Evolutionary conservation across 1,140 invertebrate species (phyloP), one percentile per base, ranked within the genome.

Genomic region (Heliothis subflexa): DNA sequence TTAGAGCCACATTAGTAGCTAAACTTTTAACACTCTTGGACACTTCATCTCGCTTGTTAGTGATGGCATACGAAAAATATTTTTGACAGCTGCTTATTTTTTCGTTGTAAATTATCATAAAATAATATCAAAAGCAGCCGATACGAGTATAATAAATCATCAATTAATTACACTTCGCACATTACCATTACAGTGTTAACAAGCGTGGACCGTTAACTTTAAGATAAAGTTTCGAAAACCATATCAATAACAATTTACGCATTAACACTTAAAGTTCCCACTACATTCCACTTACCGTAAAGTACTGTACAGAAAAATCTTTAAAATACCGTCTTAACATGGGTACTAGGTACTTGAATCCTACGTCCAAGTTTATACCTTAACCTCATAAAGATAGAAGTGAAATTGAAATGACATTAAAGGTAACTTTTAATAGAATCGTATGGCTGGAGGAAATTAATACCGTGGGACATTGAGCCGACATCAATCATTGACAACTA

Each of bases 171-270:
- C 50, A 50, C 66, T 25, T 70, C 45, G 66, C 66, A 50, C 47
- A 49, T 70, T 70, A 70, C 50, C 45, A 52, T 28, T 25, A 14
- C 45, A 71, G 68, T 71, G 68, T 71, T 71, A 71, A 71, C 52
- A 55, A 71, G 25, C 68, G 28, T 71, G 52, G 54, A 71, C 68
- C 50, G 66, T 52, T 52, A 70, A 71, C 25, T 33, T 59, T 61
- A 59, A 47, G 62, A 61, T 45, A 59, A 74, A 74, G 40, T 61
- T 74, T 59, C 55, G 40, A 47, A 61, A 61, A 74, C 54, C 71
- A 70, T 70, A 70, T 74, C 71, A 74, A 74, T 74, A 74, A 61
- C 71, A 61, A 54, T 71, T 71, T 71, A 71, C 66, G 25, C 66
- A 73, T 73, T 73, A 57, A 73, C 55, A 74, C 71, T 74, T 59